phyloP scores from a whole-genome alignment of 2,888 invertebrate species.

The Mycogona germanica region DNA sequence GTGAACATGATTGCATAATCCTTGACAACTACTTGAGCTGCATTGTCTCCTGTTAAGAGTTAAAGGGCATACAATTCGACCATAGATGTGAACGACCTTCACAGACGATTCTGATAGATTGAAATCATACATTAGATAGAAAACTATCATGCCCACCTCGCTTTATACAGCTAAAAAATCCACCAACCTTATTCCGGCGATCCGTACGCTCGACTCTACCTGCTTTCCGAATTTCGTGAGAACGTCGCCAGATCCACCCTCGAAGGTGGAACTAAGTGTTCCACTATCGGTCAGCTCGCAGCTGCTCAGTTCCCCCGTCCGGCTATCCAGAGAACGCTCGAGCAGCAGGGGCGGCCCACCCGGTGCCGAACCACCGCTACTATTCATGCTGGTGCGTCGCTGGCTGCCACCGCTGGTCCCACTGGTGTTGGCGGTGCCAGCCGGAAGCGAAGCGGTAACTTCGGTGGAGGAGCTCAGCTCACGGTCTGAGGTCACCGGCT shows the following conservation, averaged over 20 bases:
- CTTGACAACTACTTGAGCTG: too few species aligned
- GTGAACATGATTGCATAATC: too few species aligned
- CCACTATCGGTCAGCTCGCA: constrained; percentile 1
- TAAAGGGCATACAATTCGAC: too few species aligned
- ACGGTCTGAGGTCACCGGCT: background rate
- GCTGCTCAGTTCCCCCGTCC: background rate
- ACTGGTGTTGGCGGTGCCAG: too few species aligned
- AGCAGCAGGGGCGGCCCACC: background rate
- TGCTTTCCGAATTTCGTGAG: background rate
- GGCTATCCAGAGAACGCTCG: constrained; percentile 7
- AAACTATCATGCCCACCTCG: background rate
- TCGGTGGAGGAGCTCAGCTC: background rate
- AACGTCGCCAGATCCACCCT: background rate
- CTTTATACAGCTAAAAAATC: background rate
- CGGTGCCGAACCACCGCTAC: background rate
- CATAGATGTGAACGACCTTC: too few species aligned
- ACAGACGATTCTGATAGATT: too few species aligned
- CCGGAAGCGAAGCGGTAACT: too few species aligned
- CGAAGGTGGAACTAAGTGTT: background rate
- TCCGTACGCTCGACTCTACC: background rate
- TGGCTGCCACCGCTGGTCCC: background rate
- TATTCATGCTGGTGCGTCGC: background rate
- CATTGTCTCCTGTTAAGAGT: too few species aligned
- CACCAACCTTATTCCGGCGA: constrained; percentile 12
- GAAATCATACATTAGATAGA: background rate